These are phyloP conservation scores for Scaptomyza flava DNA, from an alignment of 2,888 invertebrate species.

Conservation along the genomic window DNA sequence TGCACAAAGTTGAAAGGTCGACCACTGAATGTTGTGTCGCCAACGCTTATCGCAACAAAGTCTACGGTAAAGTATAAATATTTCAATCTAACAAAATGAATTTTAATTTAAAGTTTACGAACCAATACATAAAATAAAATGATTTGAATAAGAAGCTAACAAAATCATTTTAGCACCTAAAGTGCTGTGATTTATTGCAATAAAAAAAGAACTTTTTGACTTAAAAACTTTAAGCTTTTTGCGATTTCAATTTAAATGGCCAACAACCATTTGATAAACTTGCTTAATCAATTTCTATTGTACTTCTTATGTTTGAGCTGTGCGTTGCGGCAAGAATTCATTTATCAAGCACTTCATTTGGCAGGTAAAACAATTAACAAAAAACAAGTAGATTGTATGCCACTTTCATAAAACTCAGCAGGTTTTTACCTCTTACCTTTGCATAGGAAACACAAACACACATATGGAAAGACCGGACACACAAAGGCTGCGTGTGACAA, in stretches of 20 bases:
- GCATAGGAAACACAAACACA: slow-evolving; percentile 2
- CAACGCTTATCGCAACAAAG: slow-evolving; percentile 17
- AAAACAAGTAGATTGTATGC: slow-evolving; percentile 21
- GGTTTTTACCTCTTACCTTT: slow-evolving; percentile 47
- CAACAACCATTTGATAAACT: slow-evolving; percentile 29
- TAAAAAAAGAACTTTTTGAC: not conserved
- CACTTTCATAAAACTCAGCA: slow-evolving; percentile 19
- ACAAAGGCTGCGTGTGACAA: slow-evolving; percentile 31
- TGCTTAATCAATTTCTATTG: slow-evolving; percentile 17
- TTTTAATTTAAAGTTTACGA: too few species aligned
- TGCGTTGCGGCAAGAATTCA: slow-evolving; percentile 29
- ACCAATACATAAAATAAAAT: not conserved
- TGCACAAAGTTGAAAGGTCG: slow-evolving; percentile 20
- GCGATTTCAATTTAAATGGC: slow-evolving; percentile 14
- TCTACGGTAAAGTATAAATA: not conserved
- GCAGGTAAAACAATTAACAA: slow-evolving; percentile 42
- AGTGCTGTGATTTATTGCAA: too few species aligned
- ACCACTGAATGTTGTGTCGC: slow-evolving; percentile 13
- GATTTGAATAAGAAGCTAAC: not conserved
- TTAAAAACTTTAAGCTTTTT: not conserved
- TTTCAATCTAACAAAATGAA: not conserved
- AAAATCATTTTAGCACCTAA: too few species aligned
- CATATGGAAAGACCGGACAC: too few species aligned
- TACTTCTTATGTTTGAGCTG: slow-evolving; percentile 7
- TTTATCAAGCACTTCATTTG: slow-evolving; percentile 54